Conservation (phyloP, 2,113 vertebrate genomes). For the Galemys pyrenaicus region DNA sequence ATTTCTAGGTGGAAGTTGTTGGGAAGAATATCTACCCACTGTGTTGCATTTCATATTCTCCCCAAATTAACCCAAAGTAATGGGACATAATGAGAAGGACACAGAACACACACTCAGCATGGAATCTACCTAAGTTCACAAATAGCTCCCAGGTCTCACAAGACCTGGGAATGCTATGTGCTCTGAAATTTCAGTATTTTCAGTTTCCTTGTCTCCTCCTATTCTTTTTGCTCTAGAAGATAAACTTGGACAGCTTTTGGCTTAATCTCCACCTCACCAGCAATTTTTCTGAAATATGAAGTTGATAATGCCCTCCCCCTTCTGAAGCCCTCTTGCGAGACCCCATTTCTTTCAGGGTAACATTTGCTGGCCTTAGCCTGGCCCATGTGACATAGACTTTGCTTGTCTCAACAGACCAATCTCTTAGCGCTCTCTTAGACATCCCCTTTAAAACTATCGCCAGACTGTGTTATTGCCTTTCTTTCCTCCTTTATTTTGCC, state of each 20-base stretch:
- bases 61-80: background rate
- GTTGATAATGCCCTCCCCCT: background rate
- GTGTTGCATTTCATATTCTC: background rate
- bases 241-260: background rate
- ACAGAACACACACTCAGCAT: background rate
- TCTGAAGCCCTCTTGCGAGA: background rate
- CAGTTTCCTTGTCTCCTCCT: background rate
- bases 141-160: background rate
- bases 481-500: background rate
- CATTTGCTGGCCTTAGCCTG: background rate
- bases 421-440: background rate
- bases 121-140: background rate
- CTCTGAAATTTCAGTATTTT: background rate
- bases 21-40: background rate
- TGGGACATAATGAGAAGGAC: background rate
- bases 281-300: background rate
- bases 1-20: background rate
- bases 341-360: background rate
- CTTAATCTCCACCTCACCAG: background rate
- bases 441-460: background rate
- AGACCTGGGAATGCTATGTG: background rate
- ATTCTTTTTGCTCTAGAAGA: background rate
- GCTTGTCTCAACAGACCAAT: background rate
- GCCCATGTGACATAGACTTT: background rate
- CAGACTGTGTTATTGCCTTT: rapidly evolving